Evolutionary conservation across 2,797 vertebrate genomes (phyloP).

Genomic region (Rhynchotus rufescens): DNA sequence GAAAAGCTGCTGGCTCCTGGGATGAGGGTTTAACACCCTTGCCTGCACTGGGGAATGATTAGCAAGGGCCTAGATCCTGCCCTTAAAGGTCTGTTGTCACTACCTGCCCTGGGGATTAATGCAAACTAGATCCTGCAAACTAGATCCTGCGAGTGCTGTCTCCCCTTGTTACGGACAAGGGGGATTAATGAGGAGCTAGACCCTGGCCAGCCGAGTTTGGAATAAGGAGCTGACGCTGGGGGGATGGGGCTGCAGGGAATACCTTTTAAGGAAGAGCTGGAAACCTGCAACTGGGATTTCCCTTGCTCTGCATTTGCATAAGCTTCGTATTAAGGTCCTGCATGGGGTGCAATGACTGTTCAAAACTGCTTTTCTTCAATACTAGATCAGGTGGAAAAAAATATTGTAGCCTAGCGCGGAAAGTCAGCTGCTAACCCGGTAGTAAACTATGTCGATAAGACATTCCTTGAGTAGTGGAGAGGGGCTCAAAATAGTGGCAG

Average conservation of each 20-base stretch:
- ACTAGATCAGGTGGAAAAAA: not conserved
- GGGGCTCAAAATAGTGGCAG: not conserved
- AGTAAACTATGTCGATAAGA: not conserved
- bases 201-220: not conserved
- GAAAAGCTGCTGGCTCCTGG: not conserved
- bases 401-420: not conserved
- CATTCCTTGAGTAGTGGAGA: not conserved
- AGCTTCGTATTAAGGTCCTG: not conserved
- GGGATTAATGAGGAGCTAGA: constrained; percentile 37
- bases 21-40: constrained; percentile 11
- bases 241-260: not conserved
- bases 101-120: constrained; percentile 51
- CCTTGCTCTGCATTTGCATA: not conserved
- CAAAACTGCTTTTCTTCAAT: not conserved
- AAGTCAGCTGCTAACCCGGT: not conserved
- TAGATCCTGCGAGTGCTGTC: not conserved
- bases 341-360: accelerated
- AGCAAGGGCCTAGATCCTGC: constrained; percentile 1
- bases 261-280: constrained; percentile 18
- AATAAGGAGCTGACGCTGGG: not conserved
- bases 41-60: constrained; percentile 13
- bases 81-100: constrained; percentile 48
- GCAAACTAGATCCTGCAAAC: not conserved
- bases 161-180: not conserved
- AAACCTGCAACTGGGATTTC: not conserved